Evolutionary conservation across 2,113 vertebrate species (phyloP).

Genomic region (Acanthisitta chloris): DNA sequence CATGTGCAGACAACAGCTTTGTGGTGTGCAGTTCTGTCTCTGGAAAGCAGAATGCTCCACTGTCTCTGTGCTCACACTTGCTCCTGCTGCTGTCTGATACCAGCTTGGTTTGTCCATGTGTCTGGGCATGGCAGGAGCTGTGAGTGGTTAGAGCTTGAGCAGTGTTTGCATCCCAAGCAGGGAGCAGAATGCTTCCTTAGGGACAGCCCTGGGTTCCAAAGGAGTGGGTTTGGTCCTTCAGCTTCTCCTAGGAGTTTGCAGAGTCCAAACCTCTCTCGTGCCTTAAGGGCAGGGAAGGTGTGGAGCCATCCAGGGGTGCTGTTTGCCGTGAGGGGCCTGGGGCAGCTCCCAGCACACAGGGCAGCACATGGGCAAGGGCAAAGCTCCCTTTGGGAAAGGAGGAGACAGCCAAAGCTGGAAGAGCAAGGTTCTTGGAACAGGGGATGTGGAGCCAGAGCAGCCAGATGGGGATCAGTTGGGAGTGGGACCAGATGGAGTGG

Average conservation of each 20-base stretch:
- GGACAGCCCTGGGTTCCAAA: not conserved
- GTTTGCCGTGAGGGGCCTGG: not conserved
- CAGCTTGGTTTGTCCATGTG: not conserved
- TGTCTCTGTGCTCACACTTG: not conserved
- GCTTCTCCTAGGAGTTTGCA: not conserved
- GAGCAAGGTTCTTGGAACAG: not conserved
- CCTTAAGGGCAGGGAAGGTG: not conserved
- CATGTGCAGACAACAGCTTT: not conserved
- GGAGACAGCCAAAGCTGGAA: not conserved
- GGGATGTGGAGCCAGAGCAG: not conserved
- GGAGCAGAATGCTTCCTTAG: not conserved
- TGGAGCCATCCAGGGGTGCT: not conserved
- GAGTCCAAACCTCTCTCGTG: not conserved
- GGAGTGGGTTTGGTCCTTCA: not conserved
- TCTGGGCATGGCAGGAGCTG: not conserved
- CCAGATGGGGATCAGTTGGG: not conserved
- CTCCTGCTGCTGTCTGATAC: fast-evolving
- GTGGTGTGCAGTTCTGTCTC: not conserved
- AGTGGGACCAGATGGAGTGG: not conserved
- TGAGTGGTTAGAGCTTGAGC: not conserved
- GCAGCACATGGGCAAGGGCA: not conserved
- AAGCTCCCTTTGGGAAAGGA: not conserved
- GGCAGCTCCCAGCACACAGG: not conserved
- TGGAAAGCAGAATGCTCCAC: not conserved
- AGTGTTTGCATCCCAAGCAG: not conserved